Percentiles rank a stretch among this genome's conserved stretches.
Evolutionary conservation across 2,888 invertebrate genomes (phyloP).

Genomic region (Erpobdella octoculata): DNA sequence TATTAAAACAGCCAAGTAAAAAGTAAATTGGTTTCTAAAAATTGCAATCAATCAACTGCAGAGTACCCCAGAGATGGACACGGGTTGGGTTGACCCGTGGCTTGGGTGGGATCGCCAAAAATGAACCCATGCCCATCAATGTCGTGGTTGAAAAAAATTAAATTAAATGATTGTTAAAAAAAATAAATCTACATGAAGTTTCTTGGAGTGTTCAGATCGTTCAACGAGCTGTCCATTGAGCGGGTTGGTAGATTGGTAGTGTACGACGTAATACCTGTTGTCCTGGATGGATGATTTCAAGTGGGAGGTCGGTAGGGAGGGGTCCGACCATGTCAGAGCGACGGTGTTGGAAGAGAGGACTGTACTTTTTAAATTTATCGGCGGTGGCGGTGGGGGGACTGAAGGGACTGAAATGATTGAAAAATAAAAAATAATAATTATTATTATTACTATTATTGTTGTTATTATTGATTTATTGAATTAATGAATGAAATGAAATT

Average conservation of each 20-base stretch:
- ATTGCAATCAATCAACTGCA: not conserved
- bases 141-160: not conserved
- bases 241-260: constrained; percentile 28
- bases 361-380: constrained; percentile 31
- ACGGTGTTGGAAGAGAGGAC: constrained; percentile 35
- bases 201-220: constrained; percentile 11
- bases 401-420: constrained; percentile 7
- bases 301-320: constrained; percentile 29
- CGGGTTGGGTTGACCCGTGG: too few species aligned
- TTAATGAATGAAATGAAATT: too few species aligned
- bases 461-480: too few species aligned
- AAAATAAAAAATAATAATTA: too few species aligned
- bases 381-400: constrained; percentile 20
- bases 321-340: constrained; percentile 37
- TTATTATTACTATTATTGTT: too few species aligned
- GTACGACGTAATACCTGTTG: constrained; percentile 34
- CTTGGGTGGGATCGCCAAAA: too few species aligned
- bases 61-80: not conserved
- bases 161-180: too few species aligned
- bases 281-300: not conserved
- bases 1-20: too few species aligned
- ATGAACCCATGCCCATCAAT: too few species aligned
- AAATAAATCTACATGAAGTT: constrained; percentile 15
- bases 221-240: constrained; percentile 11
- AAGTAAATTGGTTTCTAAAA: too few species aligned